A percentile compares a stretch with the other conserved stretches of the same genome.
Conservation (phyloP, 2,113 vertebrate genomes). For the Etia nguti region DNA sequence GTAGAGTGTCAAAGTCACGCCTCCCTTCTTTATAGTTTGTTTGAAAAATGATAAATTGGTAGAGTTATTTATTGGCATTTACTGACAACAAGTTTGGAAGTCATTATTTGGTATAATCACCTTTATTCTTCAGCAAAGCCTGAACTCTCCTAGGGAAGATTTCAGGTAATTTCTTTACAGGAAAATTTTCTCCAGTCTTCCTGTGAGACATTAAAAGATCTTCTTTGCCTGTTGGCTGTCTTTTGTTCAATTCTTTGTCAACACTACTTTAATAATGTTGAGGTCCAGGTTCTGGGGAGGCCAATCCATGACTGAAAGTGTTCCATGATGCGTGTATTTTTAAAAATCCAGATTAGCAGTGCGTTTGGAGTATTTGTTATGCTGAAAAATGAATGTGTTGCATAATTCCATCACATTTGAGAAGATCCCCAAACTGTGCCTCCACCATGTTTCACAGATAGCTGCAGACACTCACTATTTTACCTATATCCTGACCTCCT, state of each 20-base stretch:
- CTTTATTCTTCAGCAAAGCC: neutral
- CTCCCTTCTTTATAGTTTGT: neutral
- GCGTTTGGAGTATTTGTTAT: neutral
- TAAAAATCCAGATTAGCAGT: neutral
- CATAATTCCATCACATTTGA: neutral
- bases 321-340: neutral
- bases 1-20: neutral
- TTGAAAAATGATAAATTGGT: neutral
- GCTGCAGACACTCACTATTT: neutral
- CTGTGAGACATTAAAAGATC: neutral
- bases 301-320: neutral
- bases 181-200: neutral
- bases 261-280: neutral
- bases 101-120: neutral
- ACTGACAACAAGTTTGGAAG: neutral
- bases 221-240: neutral
- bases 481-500: neutral
- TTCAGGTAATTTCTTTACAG: neutral
- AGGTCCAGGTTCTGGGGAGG: neutral
- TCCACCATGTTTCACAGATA: neutral
- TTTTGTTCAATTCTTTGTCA: neutral
- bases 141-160: neutral
- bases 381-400: neutral
- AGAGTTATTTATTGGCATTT: neutral
- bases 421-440: neutral